Percentiles rank a stretch among this genome's conserved stretches.
phyloP scores from a whole-genome alignment of 2,113 vertebrate species.

The Pseudopodoces humilis region DNA sequence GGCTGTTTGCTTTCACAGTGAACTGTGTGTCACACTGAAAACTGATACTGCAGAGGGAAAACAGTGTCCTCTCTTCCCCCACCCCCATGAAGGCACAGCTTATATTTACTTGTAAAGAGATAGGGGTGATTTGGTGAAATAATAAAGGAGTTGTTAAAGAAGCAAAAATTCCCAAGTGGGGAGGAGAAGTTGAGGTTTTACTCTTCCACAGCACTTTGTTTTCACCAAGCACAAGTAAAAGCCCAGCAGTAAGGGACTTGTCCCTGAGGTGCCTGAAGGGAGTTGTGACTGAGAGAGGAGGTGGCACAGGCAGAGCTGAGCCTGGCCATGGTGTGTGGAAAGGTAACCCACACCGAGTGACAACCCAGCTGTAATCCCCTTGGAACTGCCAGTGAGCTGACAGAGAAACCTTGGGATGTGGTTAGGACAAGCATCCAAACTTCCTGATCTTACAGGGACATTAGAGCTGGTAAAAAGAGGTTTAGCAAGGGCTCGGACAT shows the following conservation, averaged over 20 bases:
- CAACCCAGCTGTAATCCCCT: fast-evolving
- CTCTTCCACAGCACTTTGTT: not conserved
- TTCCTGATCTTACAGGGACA: not conserved
- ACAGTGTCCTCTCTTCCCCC: not conserved
- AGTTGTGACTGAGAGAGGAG: not conserved
- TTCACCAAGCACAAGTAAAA: not conserved
- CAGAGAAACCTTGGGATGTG: not conserved
- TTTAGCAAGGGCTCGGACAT: not conserved
- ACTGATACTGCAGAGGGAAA: conserved; percentile 4
- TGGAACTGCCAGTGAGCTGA: not conserved
- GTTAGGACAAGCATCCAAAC: not conserved
- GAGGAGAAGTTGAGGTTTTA: not conserved
- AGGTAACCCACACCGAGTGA: not conserved
- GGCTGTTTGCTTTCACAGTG: conserved; percentile 45
- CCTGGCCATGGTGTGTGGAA: not conserved
- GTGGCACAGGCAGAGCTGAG: not conserved
- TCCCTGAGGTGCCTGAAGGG: not conserved
- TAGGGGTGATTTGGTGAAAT: not conserved
- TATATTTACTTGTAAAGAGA: conserved; percentile 26
- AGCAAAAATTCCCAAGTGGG: not conserved
- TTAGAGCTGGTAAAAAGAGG: not conserved
- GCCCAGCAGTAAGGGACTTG: not conserved
- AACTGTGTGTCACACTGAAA: conserved; percentile 55
- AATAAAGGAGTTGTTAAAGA: not conserved
- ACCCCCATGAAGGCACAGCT: not conserved